Percentiles rank a stretch among this genome's conserved stretches.
These are phyloP conservation scores for Acleris cristana DNA, from an alignment of 2,888 invertebrate genomes.

Conservation along the genomic window DNA sequence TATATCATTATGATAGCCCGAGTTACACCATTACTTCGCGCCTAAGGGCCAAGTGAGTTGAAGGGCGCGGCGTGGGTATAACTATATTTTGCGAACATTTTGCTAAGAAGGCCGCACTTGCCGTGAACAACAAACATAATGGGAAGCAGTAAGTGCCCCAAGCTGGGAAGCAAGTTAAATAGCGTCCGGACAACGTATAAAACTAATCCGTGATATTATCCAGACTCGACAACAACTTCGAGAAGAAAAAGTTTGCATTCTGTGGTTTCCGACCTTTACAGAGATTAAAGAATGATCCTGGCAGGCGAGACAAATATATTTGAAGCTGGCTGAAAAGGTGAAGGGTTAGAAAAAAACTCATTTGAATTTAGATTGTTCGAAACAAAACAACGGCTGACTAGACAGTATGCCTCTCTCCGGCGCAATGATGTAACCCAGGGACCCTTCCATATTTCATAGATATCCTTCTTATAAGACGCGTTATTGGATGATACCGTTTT, in stretches of 20 bases:
- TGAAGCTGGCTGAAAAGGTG: conserved; percentile 1
- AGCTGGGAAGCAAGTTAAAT: conserved; percentile 23
- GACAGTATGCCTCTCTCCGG: background rate
- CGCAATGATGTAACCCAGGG: background rate
- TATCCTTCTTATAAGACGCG: background rate
- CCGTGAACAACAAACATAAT: conserved; percentile 34
- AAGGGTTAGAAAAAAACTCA: background rate
- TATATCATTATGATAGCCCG: conserved; percentile 32
- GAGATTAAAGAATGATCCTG: conserved; percentile 1
- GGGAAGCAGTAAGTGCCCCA: conserved; percentile 24
- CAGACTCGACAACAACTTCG: background rate
- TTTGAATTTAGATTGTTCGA: conserved; percentile 13
- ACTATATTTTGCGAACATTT: conserved; percentile 28
- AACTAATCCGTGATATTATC: conserved; percentile 16
- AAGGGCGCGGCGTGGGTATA: conserved; percentile 17
- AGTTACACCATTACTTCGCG: conserved; percentile 31
- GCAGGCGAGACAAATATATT: background rate
- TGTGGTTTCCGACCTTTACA: background rate
- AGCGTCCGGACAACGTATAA: conserved; percentile 14
- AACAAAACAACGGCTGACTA: conserved; percentile 7
- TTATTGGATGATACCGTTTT: background rate
- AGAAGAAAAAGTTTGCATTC: background rate
- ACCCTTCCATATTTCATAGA: background rate
- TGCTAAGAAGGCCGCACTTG: conserved; percentile 31
- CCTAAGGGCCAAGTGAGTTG: conserved; percentile 24